phyloP scores from a whole-genome alignment of 1,140 invertebrate genomes.

The Notospermus geniculatus region DNA sequence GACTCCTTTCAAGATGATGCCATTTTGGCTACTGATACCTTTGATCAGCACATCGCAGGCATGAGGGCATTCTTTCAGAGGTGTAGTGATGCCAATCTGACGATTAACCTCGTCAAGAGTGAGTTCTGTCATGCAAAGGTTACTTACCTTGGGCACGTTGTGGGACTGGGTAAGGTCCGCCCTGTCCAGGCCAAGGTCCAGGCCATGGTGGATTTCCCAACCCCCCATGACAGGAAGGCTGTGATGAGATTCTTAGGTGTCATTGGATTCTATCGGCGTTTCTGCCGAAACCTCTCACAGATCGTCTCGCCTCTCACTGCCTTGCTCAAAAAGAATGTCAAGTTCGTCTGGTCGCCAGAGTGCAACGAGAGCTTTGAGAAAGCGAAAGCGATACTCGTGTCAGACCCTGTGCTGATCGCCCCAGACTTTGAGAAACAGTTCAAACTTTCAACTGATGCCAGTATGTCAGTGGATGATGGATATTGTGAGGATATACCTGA shows the following conservation, averaged over 20 bases:
- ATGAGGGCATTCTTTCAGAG: too few relatives aligned
- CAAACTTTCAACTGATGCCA: too few relatives aligned
- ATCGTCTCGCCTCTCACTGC: conserved; percentile 43
- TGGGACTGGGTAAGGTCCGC: conserved; percentile 18
- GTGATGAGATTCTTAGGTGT: conserved; percentile 38
- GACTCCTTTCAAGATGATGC: too few relatives aligned
- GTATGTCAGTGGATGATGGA: too few relatives aligned
- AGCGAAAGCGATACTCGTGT: conserved; percentile 34
- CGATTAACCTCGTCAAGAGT: too few relatives aligned
- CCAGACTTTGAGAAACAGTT: too few relatives aligned
- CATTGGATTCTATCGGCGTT: conserved; percentile 32
- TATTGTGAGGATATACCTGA: too few relatives aligned
- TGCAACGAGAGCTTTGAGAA: conserved; percentile 38
- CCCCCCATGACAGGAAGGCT: conserved; percentile 30
- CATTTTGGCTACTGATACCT: too few relatives aligned
- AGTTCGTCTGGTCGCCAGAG: conserved; percentile 37
- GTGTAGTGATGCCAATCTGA: too few relatives aligned
- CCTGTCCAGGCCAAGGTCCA: conserved; percentile 25
- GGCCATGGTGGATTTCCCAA: conserved; percentile 20
- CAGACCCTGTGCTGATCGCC: conserved; percentile 32
- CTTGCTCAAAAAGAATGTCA: conserved; percentile 38
- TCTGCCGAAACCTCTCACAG: conserved; percentile 54
- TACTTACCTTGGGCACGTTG: conserved; percentile 19
- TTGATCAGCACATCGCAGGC: too few relatives aligned
- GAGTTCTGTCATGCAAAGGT: conserved; percentile 16